These are phyloP conservation scores for Tinea pellionella DNA, from an alignment of 2,888 invertebrate species.

Conservation along the genomic window DNA sequence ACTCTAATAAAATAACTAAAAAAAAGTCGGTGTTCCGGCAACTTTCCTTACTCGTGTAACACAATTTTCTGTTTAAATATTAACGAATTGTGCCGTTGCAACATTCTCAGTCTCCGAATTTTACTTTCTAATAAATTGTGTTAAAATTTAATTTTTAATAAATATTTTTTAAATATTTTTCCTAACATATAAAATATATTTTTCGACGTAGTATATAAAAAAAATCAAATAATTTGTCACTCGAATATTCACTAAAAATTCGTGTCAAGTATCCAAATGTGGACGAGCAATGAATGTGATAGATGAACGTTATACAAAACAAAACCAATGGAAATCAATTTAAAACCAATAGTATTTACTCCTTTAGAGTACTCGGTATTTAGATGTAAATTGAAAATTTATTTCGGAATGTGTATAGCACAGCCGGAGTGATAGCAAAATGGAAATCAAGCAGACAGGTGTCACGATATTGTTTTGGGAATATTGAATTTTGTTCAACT, in stretches of 20 bases:
- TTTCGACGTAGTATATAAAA: too few relatives aligned
- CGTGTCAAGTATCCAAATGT: too few relatives aligned
- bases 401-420: conserved; percentile 2
- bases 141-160: too few relatives aligned
- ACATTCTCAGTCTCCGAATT: not conserved
- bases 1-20: not conserved
- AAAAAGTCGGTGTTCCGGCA: not conserved
- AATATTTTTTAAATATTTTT: too few relatives aligned
- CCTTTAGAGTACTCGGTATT: not conserved
- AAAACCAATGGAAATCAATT: not conserved
- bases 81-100: not conserved
- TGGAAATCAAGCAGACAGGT: conserved; percentile 40
- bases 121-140: too few relatives aligned
- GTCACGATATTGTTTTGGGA: conserved; percentile 46
- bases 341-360: not conserved
- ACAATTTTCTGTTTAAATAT: not conserved
- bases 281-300: too few relatives aligned
- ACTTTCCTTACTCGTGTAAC: not conserved
- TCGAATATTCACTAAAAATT: too few relatives aligned
- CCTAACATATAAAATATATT: too few relatives aligned
- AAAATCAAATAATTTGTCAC: too few relatives aligned
- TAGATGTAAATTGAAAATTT: conserved; percentile 13
- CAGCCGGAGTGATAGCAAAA: conserved; percentile 19
- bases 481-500: conserved; percentile 50
- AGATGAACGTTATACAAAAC: too few relatives aligned